Evolutionary conservation across 2,888 invertebrate species (phyloP), one percentile per base, ranked within the genome.

Genomic region (Scelioninae gen. 2): DNA sequence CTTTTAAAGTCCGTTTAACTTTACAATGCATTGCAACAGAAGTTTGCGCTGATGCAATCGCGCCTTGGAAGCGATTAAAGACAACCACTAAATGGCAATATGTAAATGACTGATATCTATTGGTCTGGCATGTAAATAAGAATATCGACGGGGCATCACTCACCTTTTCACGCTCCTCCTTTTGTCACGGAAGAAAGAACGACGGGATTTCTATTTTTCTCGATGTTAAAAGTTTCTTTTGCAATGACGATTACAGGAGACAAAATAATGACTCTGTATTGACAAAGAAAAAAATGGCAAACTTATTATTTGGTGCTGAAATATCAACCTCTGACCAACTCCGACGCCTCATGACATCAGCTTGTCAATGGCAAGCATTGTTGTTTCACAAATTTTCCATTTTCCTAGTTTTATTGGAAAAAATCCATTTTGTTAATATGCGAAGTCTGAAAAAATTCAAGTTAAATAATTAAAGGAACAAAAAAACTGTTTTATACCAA

Each of bases 151-250:
- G 41, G 41, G 41, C 60, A 43, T 19, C 16, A 28, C 37, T 45
- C 25, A 15, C 28, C 33, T 50, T 43, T 65, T 50, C 45, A 53
- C 33, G 41, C 11, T 25, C 28, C n/a, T 48, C 61, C 35, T 25
- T 53, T 72, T 67, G 53, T 67, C 28, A 5, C 43, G 33, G 28
- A 53, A 53, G 41, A 64, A 71, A 64, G 37, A 37, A 35, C 48
- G 45, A 2, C 16, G 48, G 10, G 43, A 67, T 72, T 60, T 61
- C 72, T 55, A 72, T 46, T 60, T 58, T 61, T 61, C 58, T 64
- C 31, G 19, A 31, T 9, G 33, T 39, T 48, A 25, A 52, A 28
- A 57, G 50, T 39, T 35, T 52, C 43, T 65, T 72, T 65, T 60
- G 57, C 53, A 64, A 58, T 31, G 63, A 61, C 45, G 48, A 39